Conservation (phyloP, 1,140 invertebrate genomes). For the Magallana angulata region DNA sequence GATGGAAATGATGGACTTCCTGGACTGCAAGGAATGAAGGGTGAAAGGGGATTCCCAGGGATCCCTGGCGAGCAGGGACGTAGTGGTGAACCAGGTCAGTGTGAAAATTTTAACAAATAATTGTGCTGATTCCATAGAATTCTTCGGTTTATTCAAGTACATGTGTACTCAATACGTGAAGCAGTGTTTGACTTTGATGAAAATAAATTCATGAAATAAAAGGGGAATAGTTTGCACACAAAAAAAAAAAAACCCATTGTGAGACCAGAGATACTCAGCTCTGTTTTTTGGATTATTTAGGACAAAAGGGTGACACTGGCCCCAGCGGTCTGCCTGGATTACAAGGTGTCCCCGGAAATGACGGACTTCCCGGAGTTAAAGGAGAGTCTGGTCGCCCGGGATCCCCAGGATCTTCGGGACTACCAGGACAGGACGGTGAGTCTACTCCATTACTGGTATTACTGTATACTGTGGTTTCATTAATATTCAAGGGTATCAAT, state of each 20-base stretch:
- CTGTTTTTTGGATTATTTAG: background rate
- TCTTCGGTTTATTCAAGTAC: too few relatives aligned
- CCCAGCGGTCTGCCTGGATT: conserved; percentile 54
- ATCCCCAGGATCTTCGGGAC: conserved; percentile 55
- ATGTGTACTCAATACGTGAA: too few relatives aligned
- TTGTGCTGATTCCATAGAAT: too few relatives aligned
- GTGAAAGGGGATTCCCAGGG: conserved; percentile 67
- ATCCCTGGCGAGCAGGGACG: conserved; percentile 64
- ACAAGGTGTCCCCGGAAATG: conserved; percentile 58
- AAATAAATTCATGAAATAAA: background rate
- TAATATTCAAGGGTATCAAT: too few relatives aligned
- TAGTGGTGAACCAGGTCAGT: conserved; percentile 67
- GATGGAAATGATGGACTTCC: conserved; percentile 68
- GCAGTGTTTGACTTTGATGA: too few relatives aligned
- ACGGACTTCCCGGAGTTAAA: conserved; percentile 65
- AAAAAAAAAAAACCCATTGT: background rate
- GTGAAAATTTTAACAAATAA: conserved; percentile 55
- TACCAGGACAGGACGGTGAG: conserved; percentile 50
- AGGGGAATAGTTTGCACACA: background rate
- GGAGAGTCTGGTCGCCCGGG: conserved; percentile 68
- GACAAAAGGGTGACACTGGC: conserved; percentile 58
- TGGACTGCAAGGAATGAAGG: conserved; percentile 64
- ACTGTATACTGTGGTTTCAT: too few relatives aligned
- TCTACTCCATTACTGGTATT: background rate
- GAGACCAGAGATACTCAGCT: background rate